Percentiles rank a stretch among this genome's conserved stretches.
These are phyloP conservation scores for Upupa epops DNA, from an alignment of 2,113 vertebrate species.

Conservation along the genomic window DNA sequence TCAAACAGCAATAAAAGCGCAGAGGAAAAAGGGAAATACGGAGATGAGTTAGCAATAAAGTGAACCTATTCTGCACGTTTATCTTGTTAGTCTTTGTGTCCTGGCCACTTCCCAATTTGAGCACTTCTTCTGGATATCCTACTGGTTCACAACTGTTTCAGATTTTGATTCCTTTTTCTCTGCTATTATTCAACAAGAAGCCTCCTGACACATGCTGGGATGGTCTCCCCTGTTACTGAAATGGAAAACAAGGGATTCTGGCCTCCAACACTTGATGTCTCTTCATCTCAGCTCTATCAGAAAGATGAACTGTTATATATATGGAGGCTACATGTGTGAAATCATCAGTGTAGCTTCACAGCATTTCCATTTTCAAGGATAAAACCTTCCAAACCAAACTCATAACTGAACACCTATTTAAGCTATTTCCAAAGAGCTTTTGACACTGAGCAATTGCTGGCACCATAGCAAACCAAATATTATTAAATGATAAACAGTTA, in stretches of 20 bases:
- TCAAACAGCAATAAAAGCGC: background rate
- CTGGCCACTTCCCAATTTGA: background rate
- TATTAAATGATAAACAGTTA: background rate
- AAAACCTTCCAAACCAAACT: background rate
- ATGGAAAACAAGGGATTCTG: background rate
- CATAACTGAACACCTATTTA: background rate
- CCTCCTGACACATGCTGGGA: background rate
- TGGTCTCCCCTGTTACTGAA: background rate
- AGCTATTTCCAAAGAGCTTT: background rate
- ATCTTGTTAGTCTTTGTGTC: background rate
- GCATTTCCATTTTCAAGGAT: background rate
- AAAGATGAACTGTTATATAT: background rate
- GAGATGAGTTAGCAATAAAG: slow-evolving; percentile 14
- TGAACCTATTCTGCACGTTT: background rate
- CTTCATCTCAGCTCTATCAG: background rate
- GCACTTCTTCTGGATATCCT: slow-evolving; percentile 1
- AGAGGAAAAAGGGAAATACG: background rate
- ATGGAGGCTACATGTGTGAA: background rate
- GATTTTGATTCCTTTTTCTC: background rate
- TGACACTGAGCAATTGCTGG: background rate
- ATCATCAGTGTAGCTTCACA: background rate
- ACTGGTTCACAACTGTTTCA: background rate
- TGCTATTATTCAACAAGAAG: background rate
- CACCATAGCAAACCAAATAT: background rate
- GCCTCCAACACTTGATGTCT: background rate